Percentiles rank a stretch among this genome's conserved stretches.
Conservation (phyloP, 2,113 vertebrate species). For the Daphoenositta chrysoptera region DNA sequence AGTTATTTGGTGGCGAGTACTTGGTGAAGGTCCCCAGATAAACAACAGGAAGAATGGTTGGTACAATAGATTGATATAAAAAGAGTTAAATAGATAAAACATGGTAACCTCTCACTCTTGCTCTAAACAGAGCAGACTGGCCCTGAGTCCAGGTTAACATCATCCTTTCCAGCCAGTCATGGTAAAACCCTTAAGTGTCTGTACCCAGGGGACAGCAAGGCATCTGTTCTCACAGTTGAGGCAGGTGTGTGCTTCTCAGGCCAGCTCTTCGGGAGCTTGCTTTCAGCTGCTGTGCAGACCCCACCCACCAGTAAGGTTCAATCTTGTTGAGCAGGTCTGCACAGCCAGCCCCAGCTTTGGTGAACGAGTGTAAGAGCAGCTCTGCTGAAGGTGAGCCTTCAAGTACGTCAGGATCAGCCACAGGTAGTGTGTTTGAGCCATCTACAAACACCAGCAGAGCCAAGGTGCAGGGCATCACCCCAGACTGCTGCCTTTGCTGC, state of each 20-base stretch:
- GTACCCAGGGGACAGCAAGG: not conserved
- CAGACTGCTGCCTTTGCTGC: not conserved
- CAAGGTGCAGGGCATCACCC: not conserved
- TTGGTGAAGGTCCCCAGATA: not conserved
- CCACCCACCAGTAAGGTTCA: not conserved
- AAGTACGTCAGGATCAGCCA: not conserved
- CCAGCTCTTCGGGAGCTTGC: not conserved
- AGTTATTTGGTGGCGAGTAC: not conserved
- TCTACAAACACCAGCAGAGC: not conserved
- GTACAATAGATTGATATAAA: not conserved
- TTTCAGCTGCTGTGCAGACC: not conserved
- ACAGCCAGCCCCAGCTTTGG: not conserved
- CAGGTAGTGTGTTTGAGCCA: not conserved
- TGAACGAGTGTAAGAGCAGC: not conserved
- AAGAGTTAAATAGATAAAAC: constrained; percentile 17
- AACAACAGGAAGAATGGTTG: not conserved
- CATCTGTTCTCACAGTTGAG: not conserved
- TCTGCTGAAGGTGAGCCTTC: not conserved
- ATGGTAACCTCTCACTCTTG: not conserved
- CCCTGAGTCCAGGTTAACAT: not conserved
- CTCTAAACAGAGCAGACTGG: not conserved
- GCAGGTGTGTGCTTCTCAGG: not conserved
- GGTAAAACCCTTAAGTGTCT: not conserved
- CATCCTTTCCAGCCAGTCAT: not conserved
- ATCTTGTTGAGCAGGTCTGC: not conserved